These are phyloP conservation scores for Eupithecia dodoneata DNA, from an alignment of 2,888 invertebrate species.

Conservation along the genomic window DNA sequence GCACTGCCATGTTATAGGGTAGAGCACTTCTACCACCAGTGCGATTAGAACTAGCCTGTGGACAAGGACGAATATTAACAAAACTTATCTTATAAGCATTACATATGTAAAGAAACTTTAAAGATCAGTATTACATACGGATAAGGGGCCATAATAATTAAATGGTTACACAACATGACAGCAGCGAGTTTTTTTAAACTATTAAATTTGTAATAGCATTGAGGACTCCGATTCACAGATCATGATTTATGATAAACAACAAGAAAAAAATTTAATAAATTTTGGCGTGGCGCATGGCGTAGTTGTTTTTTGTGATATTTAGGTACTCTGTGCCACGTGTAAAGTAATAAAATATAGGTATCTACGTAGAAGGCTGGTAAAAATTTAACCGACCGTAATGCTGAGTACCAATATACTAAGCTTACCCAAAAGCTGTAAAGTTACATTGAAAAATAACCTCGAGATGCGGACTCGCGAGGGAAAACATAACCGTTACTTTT, in stretches of 20 bases:
- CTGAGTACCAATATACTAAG: constrained; percentile 10
- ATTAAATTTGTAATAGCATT: neutral
- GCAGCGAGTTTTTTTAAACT: neutral
- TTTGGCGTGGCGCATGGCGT: neutral
- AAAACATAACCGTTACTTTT: constrained; percentile 23
- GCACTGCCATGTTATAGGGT: constrained; percentile 88
- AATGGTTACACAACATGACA: neutral
- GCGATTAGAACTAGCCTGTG: constrained; percentile 87
- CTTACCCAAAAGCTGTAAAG: constrained; percentile 3
- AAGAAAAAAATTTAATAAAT: neutral
- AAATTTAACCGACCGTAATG: neutral
- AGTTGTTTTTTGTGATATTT: neutral
- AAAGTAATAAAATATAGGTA: neutral
- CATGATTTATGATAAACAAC: neutral
- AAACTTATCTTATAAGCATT: neutral
- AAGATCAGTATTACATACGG: neutral
- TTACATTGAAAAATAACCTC: constrained; percentile 26
- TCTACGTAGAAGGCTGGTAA: neutral
- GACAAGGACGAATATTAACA: constrained; percentile 37
- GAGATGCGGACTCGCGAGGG: constrained; percentile 9
- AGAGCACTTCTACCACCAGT: constrained; percentile 86
- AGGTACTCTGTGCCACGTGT: neutral
- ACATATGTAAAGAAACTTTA: neutral
- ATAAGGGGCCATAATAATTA: neutral
- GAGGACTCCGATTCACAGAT: neutral